Conservation (phyloP, 2,113 vertebrate genomes). For the Fukomys damarensis region DNA sequence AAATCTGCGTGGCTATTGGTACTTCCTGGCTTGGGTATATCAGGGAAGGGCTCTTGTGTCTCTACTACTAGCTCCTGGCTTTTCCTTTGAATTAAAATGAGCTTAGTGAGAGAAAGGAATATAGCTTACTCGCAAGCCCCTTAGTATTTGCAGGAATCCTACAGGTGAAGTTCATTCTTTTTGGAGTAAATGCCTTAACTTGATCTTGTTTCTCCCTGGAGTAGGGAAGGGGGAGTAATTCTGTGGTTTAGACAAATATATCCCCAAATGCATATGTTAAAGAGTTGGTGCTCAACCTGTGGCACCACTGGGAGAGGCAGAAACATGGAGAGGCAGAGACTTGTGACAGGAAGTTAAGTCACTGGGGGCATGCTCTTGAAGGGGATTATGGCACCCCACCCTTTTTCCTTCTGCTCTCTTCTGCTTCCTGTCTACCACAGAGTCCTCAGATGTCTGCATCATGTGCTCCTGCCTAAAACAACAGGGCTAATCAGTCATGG, state of each 20-base stretch:
- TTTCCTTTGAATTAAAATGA: not conserved
- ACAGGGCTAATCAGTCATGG: not conserved
- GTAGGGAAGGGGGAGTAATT: not conserved
- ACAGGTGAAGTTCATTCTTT: not conserved
- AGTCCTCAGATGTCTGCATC: not conserved
- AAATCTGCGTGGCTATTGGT: too few relatives aligned
- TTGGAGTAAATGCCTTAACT: not conserved
- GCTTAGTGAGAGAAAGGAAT: not conserved
- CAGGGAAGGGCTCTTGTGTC: not conserved
- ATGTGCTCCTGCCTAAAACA: not conserved
- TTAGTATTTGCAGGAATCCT: not conserved
- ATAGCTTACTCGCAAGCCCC: not conserved
- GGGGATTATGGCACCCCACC: too few relatives aligned
- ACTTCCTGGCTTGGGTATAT: not conserved
- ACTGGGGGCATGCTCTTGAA: not conserved
- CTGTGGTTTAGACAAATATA: not conserved
- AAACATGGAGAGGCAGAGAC: not conserved
- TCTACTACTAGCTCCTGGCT: not conserved
- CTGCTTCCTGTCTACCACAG: not conserved
- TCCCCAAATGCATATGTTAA: not conserved
- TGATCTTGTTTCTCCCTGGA: not conserved
- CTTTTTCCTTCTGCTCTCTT: not conserved
- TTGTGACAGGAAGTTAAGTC: not conserved
- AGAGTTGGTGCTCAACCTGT: not conserved
- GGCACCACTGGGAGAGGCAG: not conserved